These are phyloP conservation scores for Lasioglossum baleicum DNA, from an alignment of 1,140 invertebrate species.

Conservation along the genomic window DNA sequence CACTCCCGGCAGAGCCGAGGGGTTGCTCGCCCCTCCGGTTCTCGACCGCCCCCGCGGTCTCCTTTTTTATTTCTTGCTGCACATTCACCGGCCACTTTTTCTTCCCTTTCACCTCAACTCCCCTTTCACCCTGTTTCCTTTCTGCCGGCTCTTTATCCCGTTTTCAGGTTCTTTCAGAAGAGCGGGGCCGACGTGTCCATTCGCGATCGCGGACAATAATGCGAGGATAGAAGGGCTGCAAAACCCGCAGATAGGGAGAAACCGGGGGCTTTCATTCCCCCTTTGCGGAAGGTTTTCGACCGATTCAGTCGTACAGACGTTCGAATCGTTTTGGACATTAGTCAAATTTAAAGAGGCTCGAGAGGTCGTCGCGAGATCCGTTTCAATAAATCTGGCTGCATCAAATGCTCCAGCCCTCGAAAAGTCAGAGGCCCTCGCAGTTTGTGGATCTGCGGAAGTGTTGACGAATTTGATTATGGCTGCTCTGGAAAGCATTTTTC, in stretches of 20 bases:
- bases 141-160: slow-evolving; percentile 13
- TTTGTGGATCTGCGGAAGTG: too few species aligned
- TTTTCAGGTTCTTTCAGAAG: slow-evolving; percentile 21
- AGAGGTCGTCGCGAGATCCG: not conserved
- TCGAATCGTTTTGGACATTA: not conserved
- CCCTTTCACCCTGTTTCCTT: slow-evolving; percentile 18
- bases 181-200: slow-evolving; percentile 13
- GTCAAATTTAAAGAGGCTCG: not conserved
- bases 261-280: not conserved
- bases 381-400: not conserved
- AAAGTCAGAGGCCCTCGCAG: not conserved
- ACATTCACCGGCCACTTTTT: slow-evolving; percentile 25
- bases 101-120: slow-evolving; percentile 2
- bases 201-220: slow-evolving; percentile 38
- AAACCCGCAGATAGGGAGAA: not conserved
- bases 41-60: not conserved
- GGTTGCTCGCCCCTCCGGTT: not conserved
- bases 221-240: slow-evolving; percentile 15
- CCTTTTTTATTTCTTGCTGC: not conserved
- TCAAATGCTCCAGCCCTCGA: not conserved
- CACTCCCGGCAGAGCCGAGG: not conserved
- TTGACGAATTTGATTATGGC: too few species aligned
- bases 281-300: not conserved
- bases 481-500: too few species aligned
- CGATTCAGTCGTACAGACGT: slow-evolving; percentile 1